A percentile compares a stretch with the other conserved stretches of the same genome.
phyloP scores from a whole-genome alignment of 2,113 vertebrate species.

The Mus musculus region GRCm39 chr12:110351001-110351500 shows the following conservation, averaged over 20 bases:
- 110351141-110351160: background rate
- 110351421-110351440: constrained; percentile 69
- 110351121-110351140: background rate
- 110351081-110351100: background rate
- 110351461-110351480: constrained; percentile 32
- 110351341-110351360: background rate
- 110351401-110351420: constrained; percentile 58
- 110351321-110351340: constrained; percentile 19
- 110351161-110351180: too few species aligned
- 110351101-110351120: too few species aligned
- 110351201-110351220: background rate
- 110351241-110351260: background rate
- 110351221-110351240: background rate
- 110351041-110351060: constrained; percentile 1
- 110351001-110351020: too few species aligned
- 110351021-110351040: background rate
- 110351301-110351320: background rate
- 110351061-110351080: background rate
- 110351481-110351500: constrained; percentile 34
- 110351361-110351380: constrained; percentile 18
- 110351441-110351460: constrained; percentile 58
- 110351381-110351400: constrained; percentile 2
- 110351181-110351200: background rate
- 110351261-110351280: background rate
- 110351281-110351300: constrained; percentile 8